phyloP scores from a whole-genome alignment of 2,797 vertebrate genomes.

The Fringilla coelebs region DNA sequence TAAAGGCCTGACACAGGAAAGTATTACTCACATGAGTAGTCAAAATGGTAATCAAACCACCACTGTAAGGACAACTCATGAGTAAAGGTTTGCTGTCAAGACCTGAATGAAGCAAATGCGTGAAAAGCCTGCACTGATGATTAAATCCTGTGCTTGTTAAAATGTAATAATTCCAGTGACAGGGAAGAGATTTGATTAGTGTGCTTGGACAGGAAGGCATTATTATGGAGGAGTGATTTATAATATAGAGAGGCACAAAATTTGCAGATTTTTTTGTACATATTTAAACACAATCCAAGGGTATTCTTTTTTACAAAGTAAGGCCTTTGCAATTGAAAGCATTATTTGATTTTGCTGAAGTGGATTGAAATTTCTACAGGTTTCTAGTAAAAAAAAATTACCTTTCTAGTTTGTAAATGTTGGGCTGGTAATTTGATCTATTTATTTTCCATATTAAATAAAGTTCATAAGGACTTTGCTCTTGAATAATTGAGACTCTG shows the following conservation, averaged over 20 bases:
- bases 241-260: not conserved
- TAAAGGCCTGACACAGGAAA: conserved; percentile 40
- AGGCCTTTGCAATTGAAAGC: not conserved
- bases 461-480: not conserved
- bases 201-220: conserved; percentile 46
- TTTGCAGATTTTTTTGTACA: not conserved
- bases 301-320: not conserved
- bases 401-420: not conserved
- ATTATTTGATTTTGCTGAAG: not conserved
- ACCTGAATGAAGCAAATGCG: not conserved
- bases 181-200: conserved; percentile 61
- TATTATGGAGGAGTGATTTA: conserved; percentile 52
- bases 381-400: not conserved
- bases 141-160: conserved; percentile 63
- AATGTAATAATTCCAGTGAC: conserved; percentile 64
- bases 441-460: not conserved
- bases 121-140: conserved; percentile 29
- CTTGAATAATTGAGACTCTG: not conserved
- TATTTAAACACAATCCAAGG: not conserved
- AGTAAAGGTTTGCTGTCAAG: conserved; percentile 47
- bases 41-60: conserved; percentile 58
- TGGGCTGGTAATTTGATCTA: not conserved
- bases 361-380: not conserved
- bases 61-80: not conserved
- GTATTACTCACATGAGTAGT: conserved; percentile 55